Evolutionary conservation across 2,113 vertebrate species (phyloP).

Genomic region (Barnardius zonarius): DNA sequence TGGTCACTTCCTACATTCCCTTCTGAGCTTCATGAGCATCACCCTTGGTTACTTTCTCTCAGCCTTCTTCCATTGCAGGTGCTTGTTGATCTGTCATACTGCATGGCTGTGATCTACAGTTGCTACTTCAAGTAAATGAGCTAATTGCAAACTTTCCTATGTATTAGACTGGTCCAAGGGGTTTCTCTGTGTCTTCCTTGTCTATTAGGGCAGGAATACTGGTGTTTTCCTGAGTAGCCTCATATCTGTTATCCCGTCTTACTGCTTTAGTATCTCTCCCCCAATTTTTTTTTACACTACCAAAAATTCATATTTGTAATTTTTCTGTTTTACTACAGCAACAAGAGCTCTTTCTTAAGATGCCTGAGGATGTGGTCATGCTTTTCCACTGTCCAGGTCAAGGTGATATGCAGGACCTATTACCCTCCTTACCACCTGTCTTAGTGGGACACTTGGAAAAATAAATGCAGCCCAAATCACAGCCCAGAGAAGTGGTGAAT

Average conservation of each 20-base stretch:
- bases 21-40: background rate
- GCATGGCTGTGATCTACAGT: background rate
- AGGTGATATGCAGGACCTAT: background rate
- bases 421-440: background rate
- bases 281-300: background rate
- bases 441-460: background rate
- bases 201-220: background rate
- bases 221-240: background rate
- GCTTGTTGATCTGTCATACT: background rate
- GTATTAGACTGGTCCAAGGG: background rate
- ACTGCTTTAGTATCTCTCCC: background rate
- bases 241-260: background rate
- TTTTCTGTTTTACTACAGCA: background rate
- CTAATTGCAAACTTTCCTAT: background rate
- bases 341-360: background rate
- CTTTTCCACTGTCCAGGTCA: background rate
- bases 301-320: background rate
- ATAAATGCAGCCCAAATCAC: background rate
- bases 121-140: background rate
- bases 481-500: background rate
- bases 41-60: background rate
- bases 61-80: background rate
- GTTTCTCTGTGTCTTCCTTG: accelerated
- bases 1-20: background rate
- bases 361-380: background rate